phyloP scores from a whole-genome alignment of 2,888 invertebrate species.

The Ischnus inquisitorius region DNA sequence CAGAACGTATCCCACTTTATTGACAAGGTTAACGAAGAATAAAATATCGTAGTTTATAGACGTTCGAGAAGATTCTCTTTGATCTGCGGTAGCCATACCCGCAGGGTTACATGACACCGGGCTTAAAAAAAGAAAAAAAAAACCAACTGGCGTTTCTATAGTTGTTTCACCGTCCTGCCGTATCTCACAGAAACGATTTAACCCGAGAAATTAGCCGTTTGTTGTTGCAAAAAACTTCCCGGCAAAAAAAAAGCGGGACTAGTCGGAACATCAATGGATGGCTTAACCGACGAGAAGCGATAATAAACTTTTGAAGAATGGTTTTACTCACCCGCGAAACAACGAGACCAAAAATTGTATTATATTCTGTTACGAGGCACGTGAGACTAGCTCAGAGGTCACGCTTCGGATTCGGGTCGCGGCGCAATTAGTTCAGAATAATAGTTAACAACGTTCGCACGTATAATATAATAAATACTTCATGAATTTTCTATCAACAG shows the following conservation, averaged over 20 bases:
- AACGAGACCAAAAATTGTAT: not conserved
- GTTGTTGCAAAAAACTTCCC: not conserved
- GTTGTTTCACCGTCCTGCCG: not conserved
- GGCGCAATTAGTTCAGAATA: not conserved
- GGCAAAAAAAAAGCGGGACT: not conserved
- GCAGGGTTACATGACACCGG: not conserved
- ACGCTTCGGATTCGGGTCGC: not conserved
- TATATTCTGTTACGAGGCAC: not conserved
- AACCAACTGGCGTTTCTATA: not conserved
- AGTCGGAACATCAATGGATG: not conserved
- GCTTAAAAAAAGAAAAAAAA: not conserved
- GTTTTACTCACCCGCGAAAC: not conserved
- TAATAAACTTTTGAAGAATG: not conserved
- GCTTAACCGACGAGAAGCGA: not conserved
- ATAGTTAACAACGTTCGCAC: not conserved
- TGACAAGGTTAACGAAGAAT: slow-evolving; percentile 26
- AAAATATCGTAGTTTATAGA: slow-evolving; percentile 37
- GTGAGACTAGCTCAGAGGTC: not conserved
- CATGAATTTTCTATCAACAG: too few relatives aligned
- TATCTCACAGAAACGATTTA: not conserved
- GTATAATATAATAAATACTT: not conserved
- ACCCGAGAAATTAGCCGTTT: not conserved
- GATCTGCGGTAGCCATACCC: slow-evolving; percentile 2
- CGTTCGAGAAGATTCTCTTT: slow-evolving; percentile 14
- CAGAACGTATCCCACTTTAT: slow-evolving; percentile 32